Base-by-base conservation (phyloP, 2,888 invertebrate species). In the Fragum whitleyi region DNA sequence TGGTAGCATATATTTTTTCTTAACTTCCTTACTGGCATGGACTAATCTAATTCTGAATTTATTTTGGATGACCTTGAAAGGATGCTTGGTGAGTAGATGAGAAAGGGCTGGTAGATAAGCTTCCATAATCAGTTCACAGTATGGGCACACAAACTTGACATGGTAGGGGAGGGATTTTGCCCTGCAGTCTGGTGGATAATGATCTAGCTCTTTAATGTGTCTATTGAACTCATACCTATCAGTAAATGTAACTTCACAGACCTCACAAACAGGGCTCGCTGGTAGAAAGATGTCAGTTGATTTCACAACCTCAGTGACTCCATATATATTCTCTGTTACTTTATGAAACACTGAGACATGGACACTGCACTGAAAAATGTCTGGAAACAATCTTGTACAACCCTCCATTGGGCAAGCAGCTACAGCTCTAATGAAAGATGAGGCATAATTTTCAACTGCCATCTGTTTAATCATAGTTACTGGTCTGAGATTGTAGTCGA, bases 301-400 rank as follows among this genome's bases (percentile, higher is more conserved):
- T n/a, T 42, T 6, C 1, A 16, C 11, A 7, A 65, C 23, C 9
- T 65, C 23, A 21, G 42, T 1, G 3, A 65, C 7, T 19, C 65
- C 65, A 42, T 21, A 65, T 16, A 65, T 42, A 42, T 65, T 65
- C 42, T 42, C 42, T n/a, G 16, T 42, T 14, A 6, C 16, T 23
- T 21, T 23, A 23, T 65, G 65, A 19, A 23, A 42, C 21, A 65
- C 23, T 3, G 14, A 21, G 26, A 32, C n/a, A 42, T 65, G 65
- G 7, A 42, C 42, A 65, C 14, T 65, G 23, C 65, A 65, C 26
- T 42, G 42, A 26, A n/a, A 65, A 36, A 65, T 42, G 36, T 65
- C 42, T 42, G 42, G 23, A 42, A 65, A 65, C 36, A 65, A 21
- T n/a, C 11, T 21, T 6, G 11, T n/a, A 65, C 42, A 65, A 3